These are phyloP conservation scores for Drosophila rellima DNA, from an alignment of 2,888 invertebrate species.

Conservation along the genomic window DNA sequence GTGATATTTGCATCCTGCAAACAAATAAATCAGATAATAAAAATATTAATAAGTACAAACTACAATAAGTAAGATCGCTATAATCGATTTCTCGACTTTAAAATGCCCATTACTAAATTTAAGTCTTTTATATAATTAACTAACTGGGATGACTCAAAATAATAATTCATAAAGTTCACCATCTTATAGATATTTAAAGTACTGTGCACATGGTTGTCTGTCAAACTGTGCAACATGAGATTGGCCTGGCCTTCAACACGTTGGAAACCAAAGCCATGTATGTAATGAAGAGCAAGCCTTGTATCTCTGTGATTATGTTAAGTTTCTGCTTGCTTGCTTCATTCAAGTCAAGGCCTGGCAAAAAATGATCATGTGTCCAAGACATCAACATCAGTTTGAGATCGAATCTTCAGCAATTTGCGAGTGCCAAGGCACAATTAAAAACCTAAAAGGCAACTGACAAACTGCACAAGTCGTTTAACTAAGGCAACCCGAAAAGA, in stretches of 20 bases:
- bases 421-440: slow-evolving; percentile 72
- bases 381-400: slow-evolving; percentile 17
- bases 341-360: slow-evolving; percentile 39
- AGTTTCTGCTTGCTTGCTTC: slow-evolving; percentile 64
- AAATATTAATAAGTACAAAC: not conserved
- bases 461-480: slow-evolving; percentile 15
- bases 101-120: not conserved
- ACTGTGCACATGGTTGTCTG: too few species aligned
- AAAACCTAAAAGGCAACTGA: slow-evolving; percentile 55
- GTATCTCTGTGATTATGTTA: slow-evolving; percentile 41
- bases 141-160: too few species aligned
- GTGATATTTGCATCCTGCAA: slow-evolving; percentile 87
- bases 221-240: not conserved
- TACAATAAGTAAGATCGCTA: too few species aligned
- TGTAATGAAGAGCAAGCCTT: slow-evolving; percentile 13
- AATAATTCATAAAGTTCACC: too few species aligned
- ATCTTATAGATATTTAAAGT: too few species aligned
- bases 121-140: too few species aligned
- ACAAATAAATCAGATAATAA: not conserved
- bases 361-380: slow-evolving; percentile 8
- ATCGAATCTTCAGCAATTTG: slow-evolving; percentile 50
- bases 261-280: slow-evolving; percentile 8
- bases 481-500: slow-evolving; percentile 62
- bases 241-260: not conserved
- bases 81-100: too few species aligned